These are phyloP conservation scores for Tipula unca DNA, from an alignment of 2,888 invertebrate species.

Conservation along the genomic window DNA sequence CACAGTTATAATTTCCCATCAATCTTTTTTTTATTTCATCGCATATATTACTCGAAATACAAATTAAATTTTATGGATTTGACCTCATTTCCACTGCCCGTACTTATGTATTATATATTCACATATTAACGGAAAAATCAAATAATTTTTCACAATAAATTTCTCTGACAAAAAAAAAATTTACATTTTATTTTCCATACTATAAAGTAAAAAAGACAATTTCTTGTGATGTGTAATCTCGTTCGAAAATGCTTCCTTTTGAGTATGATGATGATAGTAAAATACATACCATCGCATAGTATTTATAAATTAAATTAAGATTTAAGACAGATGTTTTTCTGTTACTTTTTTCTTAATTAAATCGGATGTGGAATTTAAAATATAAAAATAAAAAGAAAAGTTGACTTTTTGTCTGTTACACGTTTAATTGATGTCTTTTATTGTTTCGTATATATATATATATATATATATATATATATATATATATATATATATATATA, in stretches of 20 bases:
- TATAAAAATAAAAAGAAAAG: background rate
- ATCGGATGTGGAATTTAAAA: background rate
- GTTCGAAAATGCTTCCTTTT: background rate
- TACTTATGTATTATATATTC: background rate
- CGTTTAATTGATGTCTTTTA: background rate
- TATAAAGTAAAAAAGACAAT: background rate
- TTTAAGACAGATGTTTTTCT: background rate
- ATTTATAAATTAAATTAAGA: background rate
- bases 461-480: too few species aligned
- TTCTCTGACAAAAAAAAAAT: background rate
- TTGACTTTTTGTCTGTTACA: constrained; percentile 3
- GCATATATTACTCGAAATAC: background rate
- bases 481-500: too few species aligned
- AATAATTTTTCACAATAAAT: background rate
- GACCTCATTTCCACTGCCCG: background rate
- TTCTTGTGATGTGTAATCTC: background rate
- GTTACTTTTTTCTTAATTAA: background rate
- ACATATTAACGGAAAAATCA: background rate
- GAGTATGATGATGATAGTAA: background rate
- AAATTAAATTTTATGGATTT: background rate
- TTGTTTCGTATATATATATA: background rate
- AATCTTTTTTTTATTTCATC: background rate
- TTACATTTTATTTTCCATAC: background rate
- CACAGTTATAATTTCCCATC: constrained; percentile 14
- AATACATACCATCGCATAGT: background rate